phyloP scores from a whole-genome alignment of 2,113 vertebrate species.

The Psittacara wagleri region DNA sequence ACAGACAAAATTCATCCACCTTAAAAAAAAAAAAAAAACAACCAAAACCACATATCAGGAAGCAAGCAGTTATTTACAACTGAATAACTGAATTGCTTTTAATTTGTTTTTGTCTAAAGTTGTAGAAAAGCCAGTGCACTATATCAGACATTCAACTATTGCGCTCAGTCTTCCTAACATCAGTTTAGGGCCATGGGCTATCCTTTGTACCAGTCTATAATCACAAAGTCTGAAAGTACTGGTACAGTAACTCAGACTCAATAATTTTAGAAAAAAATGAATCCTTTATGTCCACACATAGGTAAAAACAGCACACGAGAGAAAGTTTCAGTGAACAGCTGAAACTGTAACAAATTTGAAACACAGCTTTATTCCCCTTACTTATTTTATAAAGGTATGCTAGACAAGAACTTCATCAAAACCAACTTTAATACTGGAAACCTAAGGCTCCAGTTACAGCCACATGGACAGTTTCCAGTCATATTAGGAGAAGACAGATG shows the following conservation, averaged over 20 bases:
- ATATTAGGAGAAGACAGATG: not conserved
- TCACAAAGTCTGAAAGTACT: not conserved
- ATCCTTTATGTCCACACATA: not conserved
- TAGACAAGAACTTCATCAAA: not conserved
- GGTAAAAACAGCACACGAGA: not conserved
- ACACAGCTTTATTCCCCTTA: not conserved
- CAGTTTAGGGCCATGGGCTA: too few species aligned
- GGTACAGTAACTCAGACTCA: not conserved
- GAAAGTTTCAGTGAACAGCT: not conserved
- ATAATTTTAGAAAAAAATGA: not conserved
- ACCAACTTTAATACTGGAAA: not conserved
- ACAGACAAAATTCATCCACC: constrained; percentile 10
- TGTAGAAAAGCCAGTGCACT: not conserved
- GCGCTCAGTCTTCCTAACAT: not conserved
- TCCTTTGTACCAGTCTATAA: not conserved
- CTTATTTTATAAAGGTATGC: not conserved
- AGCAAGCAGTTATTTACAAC: not conserved
- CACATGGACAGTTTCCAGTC: not conserved
- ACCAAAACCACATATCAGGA: not conserved
- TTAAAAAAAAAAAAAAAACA: not conserved
- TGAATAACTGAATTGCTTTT: not conserved
- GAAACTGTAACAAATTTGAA: not conserved
- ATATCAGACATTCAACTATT: not conserved
- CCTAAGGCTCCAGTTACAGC: not conserved
- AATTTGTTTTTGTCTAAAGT: not conserved